Conservation (phyloP, 2,888 invertebrate genomes). For the Phorcus lineatus region DNA sequence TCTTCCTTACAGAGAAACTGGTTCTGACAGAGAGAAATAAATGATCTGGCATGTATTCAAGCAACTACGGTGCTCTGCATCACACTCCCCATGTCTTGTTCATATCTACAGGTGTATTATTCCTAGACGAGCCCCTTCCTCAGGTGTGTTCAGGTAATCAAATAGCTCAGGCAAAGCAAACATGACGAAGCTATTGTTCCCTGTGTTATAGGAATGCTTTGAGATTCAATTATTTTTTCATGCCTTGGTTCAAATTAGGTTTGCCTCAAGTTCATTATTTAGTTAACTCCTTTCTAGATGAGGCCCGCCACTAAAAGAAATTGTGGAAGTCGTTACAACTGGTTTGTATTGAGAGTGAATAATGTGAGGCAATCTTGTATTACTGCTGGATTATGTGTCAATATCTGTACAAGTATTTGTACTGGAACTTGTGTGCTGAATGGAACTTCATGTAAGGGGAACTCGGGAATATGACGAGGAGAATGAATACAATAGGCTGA, state of each 20-base stretch:
- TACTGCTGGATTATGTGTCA: neutral
- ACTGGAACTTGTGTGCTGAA: neutral
- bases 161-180: conserved; percentile 19
- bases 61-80: too few relatives aligned
- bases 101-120: too few relatives aligned
- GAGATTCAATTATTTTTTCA: conserved; percentile 22
- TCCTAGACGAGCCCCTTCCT: neutral
- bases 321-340: neutral
- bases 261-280: conserved; percentile 6
- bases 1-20: too few relatives aligned
- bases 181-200: conserved; percentile 17
- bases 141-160: conserved; percentile 14
- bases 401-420: neutral
- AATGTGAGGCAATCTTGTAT: neutral
- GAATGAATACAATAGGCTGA: too few relatives aligned
- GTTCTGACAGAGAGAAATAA: too few relatives aligned
- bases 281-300: neutral
- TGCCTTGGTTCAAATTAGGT: conserved; percentile 11
- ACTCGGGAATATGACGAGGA: too few relatives aligned
- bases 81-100: too few relatives aligned
- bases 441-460: too few relatives aligned
- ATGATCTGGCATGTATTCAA: too few relatives aligned
- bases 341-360: neutral
- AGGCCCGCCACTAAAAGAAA: neutral
- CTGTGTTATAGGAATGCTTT: neutral